Base-by-base conservation (phyloP, 1,140 invertebrate species). In the Atta texana region DNA sequence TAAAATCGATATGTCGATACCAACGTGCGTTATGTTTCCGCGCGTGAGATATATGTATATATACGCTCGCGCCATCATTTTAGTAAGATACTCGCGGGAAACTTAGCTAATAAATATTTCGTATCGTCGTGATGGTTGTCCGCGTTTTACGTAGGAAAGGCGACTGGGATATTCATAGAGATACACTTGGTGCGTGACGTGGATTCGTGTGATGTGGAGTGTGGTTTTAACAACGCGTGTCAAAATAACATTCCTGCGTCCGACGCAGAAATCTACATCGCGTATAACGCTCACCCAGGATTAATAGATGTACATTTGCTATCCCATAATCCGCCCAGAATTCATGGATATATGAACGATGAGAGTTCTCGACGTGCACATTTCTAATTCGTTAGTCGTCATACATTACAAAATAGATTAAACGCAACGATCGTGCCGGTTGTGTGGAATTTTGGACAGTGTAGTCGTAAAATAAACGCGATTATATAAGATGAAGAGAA, bases 1-100 rank as follows among this genome's bases (percentile, higher is more conserved):
- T 85, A 85, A 85, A 68, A 59, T 76, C 68, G 72, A 87, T 53
- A 71, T 81, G 85, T 81, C 74, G 76, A 80, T 86, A 68, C 8
- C 57, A 34, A 59, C 61, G 61, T 24, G 53, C 82, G 59, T 57
- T 71, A 63, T 3, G 55, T 68, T 85, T 66, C 10, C 63, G 51
- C 28, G 28, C 69, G 61, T 53, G 39, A 59, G 44, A 24, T 72
- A 39, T 34, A 12, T 16, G 7, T 53, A 4, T n/a, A 10, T 44
- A 61, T 6, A 6, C 12, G 4, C 24, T 21, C n/a, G 16, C 51
- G 24, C 31, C 31, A 59, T 28, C 16, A 61, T 10, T 74, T 4
- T n/a, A 16, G 18, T 28, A 59, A 81, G 34, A 55, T 59, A 72
- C 7, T 53, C 53, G 31, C 8, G 18, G 39, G 14, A 10, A 84